Evolutionary conservation across 2,888 invertebrate species (phyloP).

Genomic region (Matsumyia berberina): DNA sequence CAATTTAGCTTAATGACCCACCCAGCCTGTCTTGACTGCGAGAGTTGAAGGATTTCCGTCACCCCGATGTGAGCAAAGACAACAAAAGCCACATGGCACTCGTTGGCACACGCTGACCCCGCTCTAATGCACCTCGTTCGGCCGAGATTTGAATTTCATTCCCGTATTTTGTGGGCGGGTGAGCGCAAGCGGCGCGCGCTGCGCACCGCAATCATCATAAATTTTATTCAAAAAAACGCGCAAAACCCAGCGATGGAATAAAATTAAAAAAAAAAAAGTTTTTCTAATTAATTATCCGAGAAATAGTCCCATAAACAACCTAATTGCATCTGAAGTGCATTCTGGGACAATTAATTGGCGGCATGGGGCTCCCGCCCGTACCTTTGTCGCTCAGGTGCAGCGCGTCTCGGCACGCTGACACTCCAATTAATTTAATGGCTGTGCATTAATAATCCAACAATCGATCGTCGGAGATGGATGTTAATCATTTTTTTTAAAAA

Average conservation of each 20-base stretch:
- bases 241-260: conserved; percentile 23
- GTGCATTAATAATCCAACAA: conserved; percentile 68
- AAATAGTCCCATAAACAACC: conserved; percentile 67
- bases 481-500: conserved; percentile 61
- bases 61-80: conserved; percentile 11
- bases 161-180: conserved; percentile 42
- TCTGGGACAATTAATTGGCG: conserved; percentile 48
- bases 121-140: neutral
- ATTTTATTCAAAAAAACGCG: conserved; percentile 30
- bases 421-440: conserved; percentile 74
- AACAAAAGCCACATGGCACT: neutral
- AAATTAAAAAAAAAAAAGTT: conserved; percentile 14
- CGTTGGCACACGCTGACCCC: neutral
- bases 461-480: conserved; percentile 62
- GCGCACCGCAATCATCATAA: conserved; percentile 38
- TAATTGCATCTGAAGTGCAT: conserved; percentile 69
- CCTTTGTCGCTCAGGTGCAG: conserved; percentile 40
- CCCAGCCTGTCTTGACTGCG: neutral
- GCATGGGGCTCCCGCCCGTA: no score
- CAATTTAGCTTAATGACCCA: conserved; percentile 55
- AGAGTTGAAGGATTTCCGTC: conserved; percentile 17
- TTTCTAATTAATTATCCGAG: conserved; percentile 57
- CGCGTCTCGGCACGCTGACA: conserved; percentile 66
- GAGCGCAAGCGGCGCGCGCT: conserved; percentile 28
- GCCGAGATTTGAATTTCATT: neutral